Evolutionary conservation across 2,113 vertebrate species (phyloP).

Genomic region (Cairina moschata): DNA sequence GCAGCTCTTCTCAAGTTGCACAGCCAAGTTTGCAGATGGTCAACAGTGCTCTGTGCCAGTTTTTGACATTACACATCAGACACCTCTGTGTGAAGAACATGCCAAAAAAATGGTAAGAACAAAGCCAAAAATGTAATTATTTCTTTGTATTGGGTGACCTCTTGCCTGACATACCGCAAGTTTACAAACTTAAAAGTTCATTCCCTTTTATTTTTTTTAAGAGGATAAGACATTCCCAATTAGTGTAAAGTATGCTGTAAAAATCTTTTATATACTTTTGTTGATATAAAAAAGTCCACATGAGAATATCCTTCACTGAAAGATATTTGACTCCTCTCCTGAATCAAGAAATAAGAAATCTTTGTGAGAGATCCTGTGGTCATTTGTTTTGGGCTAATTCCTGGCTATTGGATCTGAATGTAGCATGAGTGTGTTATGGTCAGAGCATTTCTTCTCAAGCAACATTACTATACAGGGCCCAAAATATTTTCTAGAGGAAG

Average conservation of each 20-base stretch:
- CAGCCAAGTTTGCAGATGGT: conserved; percentile 97
- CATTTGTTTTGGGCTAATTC: not conserved
- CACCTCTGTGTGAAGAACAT: conserved; percentile 98
- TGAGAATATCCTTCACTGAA: not conserved
- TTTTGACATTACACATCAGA: conserved; percentile 98
- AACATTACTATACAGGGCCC: not conserved
- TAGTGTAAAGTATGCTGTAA: not conserved
- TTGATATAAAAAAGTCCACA: not conserved
- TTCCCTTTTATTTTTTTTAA: not conserved
- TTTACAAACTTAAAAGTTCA: not conserved
- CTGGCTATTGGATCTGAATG: not conserved
- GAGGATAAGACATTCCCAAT: not conserved
- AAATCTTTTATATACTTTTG: not conserved
- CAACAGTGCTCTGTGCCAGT: conserved; percentile 98
- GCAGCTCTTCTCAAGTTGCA: conserved; percentile 99
- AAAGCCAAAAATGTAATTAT: not conserved
- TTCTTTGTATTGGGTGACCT: not conserved
- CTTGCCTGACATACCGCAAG: not conserved
- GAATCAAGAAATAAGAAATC: not conserved
- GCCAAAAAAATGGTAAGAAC: conserved; percentile 98
- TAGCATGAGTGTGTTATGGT: not conserved
- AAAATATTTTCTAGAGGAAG: not conserved
- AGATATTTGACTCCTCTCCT: not conserved
- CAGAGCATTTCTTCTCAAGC: not conserved
- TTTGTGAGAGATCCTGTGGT: not conserved